Percentiles rank a stretch among this genome's conserved stretches.
Conservation (phyloP, 2,113 vertebrate genomes). For the Tyrannus savana region DNA sequence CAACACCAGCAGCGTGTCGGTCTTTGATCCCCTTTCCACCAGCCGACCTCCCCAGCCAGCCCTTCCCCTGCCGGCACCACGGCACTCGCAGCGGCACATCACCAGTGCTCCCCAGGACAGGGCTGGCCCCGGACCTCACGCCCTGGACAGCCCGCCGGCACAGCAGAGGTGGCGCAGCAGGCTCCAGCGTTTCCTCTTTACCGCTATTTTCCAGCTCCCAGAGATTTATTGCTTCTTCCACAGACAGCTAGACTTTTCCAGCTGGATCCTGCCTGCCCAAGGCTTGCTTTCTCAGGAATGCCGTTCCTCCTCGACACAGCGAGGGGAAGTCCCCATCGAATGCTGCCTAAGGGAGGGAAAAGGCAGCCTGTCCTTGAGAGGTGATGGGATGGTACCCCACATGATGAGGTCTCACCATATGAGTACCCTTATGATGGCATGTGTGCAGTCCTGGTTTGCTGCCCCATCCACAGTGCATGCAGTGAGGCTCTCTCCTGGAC, state of each 20-base stretch:
- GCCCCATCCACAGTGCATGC: rapidly evolving
- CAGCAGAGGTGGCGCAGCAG: background rate
- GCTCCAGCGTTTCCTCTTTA: background rate
- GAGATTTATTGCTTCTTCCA: constrained; percentile 58
- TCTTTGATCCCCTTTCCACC: background rate
- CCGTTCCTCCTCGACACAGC: rapidly evolving
- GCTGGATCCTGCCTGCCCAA: constrained; percentile 30
- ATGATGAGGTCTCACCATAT: rapidly evolving
- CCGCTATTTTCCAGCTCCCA: constrained; percentile 20
- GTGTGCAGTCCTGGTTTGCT: background rate
- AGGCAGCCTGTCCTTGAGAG: background rate
- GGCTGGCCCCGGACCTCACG: rapidly evolving
- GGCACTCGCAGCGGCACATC: background rate
- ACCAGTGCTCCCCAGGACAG: background rate
- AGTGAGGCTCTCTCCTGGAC: background rate
- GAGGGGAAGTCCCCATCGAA: rapidly evolving
- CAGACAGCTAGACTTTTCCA: constrained; percentile 43
- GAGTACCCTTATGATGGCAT: rapidly evolving
- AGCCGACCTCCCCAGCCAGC: background rate
- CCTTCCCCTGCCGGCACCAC: background rate
- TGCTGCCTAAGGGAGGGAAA: background rate
- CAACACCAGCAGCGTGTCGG: rapidly evolving
- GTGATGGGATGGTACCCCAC: background rate
- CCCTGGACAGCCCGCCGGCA: background rate
- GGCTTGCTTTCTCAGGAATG: background rate